Evolutionary conservation across 2,113 vertebrate genomes (phyloP).

Genomic region (Hemiscyllium ocellatum): DNA sequence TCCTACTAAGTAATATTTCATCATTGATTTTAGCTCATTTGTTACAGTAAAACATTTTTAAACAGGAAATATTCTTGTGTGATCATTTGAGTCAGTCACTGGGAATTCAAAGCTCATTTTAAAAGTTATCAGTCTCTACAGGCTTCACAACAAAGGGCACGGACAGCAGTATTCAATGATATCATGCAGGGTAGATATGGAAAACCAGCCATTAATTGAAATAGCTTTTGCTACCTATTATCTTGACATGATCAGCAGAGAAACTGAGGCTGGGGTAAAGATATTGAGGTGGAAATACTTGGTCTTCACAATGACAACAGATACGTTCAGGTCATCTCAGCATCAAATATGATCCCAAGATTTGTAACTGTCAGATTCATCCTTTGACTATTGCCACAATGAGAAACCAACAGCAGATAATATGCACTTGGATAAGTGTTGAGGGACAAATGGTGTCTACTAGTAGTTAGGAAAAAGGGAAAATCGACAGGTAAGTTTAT

Average conservation of each 20-base stretch:
- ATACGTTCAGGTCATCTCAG: neutral
- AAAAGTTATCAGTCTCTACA: neutral
- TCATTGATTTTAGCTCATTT: neutral
- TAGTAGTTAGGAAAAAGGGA: neutral
- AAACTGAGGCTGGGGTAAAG: neutral
- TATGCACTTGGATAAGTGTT: neutral
- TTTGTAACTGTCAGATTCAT: neutral
- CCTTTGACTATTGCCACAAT: neutral
- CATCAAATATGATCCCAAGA: neutral
- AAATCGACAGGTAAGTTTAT: neutral
- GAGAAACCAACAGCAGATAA: neutral
- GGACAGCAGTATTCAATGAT: no score
- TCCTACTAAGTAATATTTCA: neutral
- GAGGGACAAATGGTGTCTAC: neutral
- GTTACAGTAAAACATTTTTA: neutral
- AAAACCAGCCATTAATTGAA: neutral
- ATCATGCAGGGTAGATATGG: neutral
- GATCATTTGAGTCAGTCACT: neutral
- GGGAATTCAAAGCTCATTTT: neutral
- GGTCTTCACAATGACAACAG: neutral
- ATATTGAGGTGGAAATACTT: neutral
- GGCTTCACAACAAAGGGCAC: neutral
- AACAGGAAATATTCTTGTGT: neutral
- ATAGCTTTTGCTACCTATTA: neutral
- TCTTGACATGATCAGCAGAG: neutral